Conservation (phyloP, 2,888 invertebrate species). For the Oasisia sp. region DNA sequence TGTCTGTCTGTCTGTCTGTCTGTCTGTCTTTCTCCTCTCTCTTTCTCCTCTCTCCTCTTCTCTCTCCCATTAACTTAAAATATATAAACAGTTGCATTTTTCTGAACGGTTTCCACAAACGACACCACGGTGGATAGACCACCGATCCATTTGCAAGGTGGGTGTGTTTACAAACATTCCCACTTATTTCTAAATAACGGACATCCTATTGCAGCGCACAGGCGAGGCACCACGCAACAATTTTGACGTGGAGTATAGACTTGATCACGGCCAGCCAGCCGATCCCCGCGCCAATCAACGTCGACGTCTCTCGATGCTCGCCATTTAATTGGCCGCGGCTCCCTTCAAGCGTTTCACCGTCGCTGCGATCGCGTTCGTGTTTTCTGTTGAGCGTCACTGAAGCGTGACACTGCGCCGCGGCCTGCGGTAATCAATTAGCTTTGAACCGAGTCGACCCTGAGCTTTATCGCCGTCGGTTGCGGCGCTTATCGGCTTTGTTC, state of each 20-base stretch:
- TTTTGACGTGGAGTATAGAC: neutral
- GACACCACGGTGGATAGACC: too few relatives aligned
- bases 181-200: neutral
- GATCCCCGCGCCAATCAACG: neutral
- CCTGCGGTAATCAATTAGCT: neutral
- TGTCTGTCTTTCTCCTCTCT: too few relatives aligned
- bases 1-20: too few relatives aligned
- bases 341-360: neutral
- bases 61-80: too few relatives aligned
- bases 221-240: neutral
- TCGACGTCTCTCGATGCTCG: neutral
- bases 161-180: neutral
- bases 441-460: neutral
- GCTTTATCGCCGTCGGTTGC: neutral
- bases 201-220: too few relatives aligned
- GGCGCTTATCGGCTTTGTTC: conserved; percentile 9
- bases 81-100: too few relatives aligned
- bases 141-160: too few relatives aligned
- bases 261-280: neutral
- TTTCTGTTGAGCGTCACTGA: neutral
- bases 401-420: neutral
- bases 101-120: too few relatives aligned
- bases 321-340: neutral
- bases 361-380: neutral
- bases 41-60: too few relatives aligned